Conservation (phyloP, 2,888 invertebrate species). For the Catotricha subobsoleta region DNA sequence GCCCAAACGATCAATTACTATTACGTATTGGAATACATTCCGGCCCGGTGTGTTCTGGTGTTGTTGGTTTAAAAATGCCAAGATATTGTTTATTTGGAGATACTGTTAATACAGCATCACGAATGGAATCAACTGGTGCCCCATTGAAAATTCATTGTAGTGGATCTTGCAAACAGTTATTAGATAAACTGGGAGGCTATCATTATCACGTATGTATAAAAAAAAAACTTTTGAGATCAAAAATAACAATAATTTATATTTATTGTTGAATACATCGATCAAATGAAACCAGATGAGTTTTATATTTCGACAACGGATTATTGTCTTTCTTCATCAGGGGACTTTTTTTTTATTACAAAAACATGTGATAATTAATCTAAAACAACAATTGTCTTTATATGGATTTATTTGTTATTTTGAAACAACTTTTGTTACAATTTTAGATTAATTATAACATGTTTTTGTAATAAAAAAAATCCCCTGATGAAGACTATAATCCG, state of each 20-base stretch:
- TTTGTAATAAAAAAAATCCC: too few species aligned
- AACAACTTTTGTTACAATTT: too few species aligned
- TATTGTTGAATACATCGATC: background rate
- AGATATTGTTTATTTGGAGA: conserved; percentile 84
- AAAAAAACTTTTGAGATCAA: background rate
- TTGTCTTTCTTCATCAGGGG: too few species aligned
- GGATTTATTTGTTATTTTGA: too few species aligned
- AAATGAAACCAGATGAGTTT: too few species aligned
- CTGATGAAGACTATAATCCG: too few species aligned
- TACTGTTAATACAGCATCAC: conserved; percentile 78
- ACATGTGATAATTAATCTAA: too few species aligned
- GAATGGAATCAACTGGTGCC: conserved; percentile 73
- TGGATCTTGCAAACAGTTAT: conserved; percentile 45
- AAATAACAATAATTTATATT: background rate
- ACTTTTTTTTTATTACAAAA: too few species aligned
- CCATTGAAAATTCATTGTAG: conserved; percentile 74
- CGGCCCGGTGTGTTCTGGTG: conserved; percentile 81
- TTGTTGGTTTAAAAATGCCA: conserved; percentile 86
- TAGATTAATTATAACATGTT: too few species aligned
- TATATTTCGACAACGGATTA: too few species aligned
- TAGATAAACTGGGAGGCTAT: conserved; percentile 59
- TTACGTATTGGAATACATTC: conserved; percentile 85
- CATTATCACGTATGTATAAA: conserved; percentile 23
- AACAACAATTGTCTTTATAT: too few species aligned
- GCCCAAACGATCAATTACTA: conserved; percentile 65